Conservation (phyloP, 2,797 vertebrate species). For the Mareca strepera region DNA sequence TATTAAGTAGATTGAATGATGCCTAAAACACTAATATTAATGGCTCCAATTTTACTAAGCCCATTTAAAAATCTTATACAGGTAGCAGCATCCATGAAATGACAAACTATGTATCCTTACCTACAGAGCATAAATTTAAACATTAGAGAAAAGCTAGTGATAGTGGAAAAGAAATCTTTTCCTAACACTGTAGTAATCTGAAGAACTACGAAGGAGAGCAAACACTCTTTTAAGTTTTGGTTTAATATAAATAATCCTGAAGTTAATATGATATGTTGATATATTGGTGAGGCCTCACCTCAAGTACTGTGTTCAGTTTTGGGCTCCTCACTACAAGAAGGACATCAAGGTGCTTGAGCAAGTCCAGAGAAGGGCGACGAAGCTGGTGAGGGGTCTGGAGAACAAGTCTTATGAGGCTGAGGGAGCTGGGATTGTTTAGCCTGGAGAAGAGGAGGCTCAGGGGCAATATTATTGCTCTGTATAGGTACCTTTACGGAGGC, state of each 20-base stretch:
- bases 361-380: too few species aligned
- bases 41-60: neutral
- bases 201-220: neutral
- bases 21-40: neutral
- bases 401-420: too few species aligned
- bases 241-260: neutral
- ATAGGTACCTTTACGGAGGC: too few species aligned
- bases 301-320: too few species aligned
- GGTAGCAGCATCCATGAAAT: neutral
- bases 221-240: neutral
- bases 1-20: constrained; percentile 1
- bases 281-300: too few species aligned
- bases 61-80: neutral
- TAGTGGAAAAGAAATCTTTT: neutral
- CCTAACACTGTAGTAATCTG: neutral
- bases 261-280: neutral
- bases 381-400: too few species aligned
- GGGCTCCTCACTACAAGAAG: too few species aligned
- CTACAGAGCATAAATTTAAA: neutral
- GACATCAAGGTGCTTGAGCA: too few species aligned
- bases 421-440: too few species aligned
- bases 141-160: neutral
- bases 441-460: too few species aligned
- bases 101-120: neutral
- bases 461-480: too few species aligned